Base-by-base conservation (phyloP, 2,797 vertebrate genomes). In the Siniperca obscura region DNA sequence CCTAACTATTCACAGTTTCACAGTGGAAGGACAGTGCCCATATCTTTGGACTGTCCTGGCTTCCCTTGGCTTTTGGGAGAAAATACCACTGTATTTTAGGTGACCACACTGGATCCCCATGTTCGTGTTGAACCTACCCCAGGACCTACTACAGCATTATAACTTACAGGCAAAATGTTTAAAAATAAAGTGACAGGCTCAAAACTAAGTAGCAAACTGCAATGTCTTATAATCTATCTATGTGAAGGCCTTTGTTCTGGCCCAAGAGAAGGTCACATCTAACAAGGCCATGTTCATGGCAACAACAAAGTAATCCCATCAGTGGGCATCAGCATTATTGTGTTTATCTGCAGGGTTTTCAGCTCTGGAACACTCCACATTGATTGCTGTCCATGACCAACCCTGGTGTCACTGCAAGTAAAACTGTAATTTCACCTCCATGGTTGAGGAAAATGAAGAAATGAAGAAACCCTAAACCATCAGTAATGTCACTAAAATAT, bases 251-350 rank as follows among this genome's bases (percentile, higher is more conserved):
- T 90, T 86, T 81, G 87, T 81, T 89, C 48, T 79, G 74, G 79
- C 77, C 72, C 19, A 65, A 73, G 74, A 87, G 83, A 92, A 91
- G 92, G 92, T 93, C 90, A 93, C 65, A 82, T 84, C 86, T 87
- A 90, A 90, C 76, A 69, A 88, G 88, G 70, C 83, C 74, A 30
- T 87, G 88, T 90, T 93, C 90, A 90, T 93, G 82, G 84, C 9
- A 81, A 92, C 90, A 88, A 84, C 74, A 90, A 74, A 78, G 66
- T 92, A 93, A 95, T 95, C 91, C 87, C 90, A 93, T 93, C 92
- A 95, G 85, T 90, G 91, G 86, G 87, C 82, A 90, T 84, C 90
- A 86, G 87, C 82, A 80, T 90, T 90, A 89, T 87, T 93, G 92
- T 93, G 84, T 92, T 90, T 89, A 89, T 92, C 86, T 83, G 85